These are phyloP conservation scores for Caenorhabditis brenneri DNA, from an alignment of 1,140 invertebrate genomes.

Conservation along the genomic window DNA sequence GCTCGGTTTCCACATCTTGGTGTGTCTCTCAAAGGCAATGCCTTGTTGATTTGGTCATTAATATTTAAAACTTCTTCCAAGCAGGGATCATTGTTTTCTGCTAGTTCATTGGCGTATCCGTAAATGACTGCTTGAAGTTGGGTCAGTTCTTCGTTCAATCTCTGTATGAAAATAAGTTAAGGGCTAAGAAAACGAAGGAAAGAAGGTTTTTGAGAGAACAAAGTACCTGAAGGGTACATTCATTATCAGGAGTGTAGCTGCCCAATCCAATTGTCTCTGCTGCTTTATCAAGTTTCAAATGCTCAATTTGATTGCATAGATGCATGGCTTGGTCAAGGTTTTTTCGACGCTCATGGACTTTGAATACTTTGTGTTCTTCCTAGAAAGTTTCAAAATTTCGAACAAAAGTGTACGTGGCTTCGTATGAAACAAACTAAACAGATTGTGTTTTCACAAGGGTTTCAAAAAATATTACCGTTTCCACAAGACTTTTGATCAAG, in stretches of 20 bases:
- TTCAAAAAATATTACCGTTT: background rate
- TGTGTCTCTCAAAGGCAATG: background rate
- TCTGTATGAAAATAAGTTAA: background rate
- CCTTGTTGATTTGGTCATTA: slow-evolving; percentile 33
- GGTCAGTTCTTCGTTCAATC: background rate
- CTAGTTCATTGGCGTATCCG: background rate
- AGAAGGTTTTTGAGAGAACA: background rate
- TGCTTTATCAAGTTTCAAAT: background rate
- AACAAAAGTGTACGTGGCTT: background rate
- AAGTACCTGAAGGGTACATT: background rate
- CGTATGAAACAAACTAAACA: background rate
- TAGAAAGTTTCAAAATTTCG: too few relatives aligned
- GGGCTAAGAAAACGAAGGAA: background rate
- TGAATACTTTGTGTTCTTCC: slow-evolving; percentile 9
- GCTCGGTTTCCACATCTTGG: background rate
- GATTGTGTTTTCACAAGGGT: too few relatives aligned
- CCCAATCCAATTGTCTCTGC: background rate
- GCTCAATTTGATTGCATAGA: background rate
- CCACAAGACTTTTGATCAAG: slow-evolving; percentile 1
- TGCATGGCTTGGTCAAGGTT: background rate
- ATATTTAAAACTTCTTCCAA: slow-evolving; percentile 39
- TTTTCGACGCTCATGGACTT: background rate
- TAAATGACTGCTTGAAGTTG: background rate
- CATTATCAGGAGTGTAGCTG: background rate
- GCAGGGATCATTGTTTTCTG: slow-evolving; percentile 35